Conservation (phyloP, 2,888 invertebrate species). For the Limulus polyphemus region DNA sequence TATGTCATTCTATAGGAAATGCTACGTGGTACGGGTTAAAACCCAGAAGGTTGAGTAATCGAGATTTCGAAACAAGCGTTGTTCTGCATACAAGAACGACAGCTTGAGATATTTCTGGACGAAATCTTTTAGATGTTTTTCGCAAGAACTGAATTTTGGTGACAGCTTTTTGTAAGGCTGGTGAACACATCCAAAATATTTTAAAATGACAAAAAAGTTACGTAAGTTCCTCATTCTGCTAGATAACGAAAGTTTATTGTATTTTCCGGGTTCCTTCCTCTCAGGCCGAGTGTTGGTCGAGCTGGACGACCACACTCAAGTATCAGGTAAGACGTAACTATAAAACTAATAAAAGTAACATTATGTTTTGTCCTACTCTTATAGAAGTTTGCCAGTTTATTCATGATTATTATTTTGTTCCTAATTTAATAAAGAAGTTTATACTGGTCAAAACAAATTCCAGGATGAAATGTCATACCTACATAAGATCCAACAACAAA, state of each 20-base stretch:
- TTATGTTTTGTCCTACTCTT: too few relatives aligned
- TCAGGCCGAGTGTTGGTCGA: constrained; percentile 84
- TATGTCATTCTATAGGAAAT: too few relatives aligned
- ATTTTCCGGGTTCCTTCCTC: constrained; percentile 86
- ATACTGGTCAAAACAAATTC: too few relatives aligned
- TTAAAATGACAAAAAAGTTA: constrained; percentile 49
- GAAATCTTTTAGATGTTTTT: not conserved
- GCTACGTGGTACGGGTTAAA: too few relatives aligned
- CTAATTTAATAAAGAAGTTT: too few relatives aligned
- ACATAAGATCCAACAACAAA: too few relatives aligned
- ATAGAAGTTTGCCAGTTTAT: too few relatives aligned
- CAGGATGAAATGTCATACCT: too few relatives aligned
- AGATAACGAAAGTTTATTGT: constrained; percentile 80
- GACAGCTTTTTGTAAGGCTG: not conserved
- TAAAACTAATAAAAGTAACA: not conserved
- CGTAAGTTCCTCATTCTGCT: constrained; percentile 84
- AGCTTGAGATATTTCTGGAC: not conserved
- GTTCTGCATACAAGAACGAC: not conserved
- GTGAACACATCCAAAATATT: not conserved
- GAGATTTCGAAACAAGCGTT: too few relatives aligned
- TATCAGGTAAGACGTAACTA: constrained; percentile 50
- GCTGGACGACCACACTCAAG: constrained; percentile 81
- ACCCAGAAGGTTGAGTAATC: too few relatives aligned
- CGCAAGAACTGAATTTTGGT: too few relatives aligned
- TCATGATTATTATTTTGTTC: too few relatives aligned